Conservation (phyloP, 2,888 invertebrate species). For the Drosophila lacicola region DNA sequence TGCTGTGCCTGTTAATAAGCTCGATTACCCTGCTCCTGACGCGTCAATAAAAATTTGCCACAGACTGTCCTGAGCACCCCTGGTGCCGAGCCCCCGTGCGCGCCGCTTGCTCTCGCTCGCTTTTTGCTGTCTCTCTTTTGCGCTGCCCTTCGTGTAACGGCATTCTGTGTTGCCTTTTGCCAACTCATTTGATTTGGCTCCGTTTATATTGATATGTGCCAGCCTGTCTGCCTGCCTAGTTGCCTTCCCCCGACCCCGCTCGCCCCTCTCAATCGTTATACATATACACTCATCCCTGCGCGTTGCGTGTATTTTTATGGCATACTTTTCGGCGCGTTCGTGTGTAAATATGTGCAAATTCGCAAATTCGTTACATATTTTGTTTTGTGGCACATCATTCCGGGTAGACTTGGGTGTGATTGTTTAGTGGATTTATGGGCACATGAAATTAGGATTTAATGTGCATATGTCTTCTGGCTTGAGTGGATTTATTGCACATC, state of each 20-base stretch:
- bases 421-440: slow-evolving; percentile 79
- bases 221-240: background rate
- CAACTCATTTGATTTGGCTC: slow-evolving; percentile 75
- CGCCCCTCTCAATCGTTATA: too few species aligned
- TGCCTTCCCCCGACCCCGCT: background rate
- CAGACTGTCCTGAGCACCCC: slow-evolving; percentile 40
- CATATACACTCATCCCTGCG: background rate
- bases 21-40: slow-evolving; percentile 64
- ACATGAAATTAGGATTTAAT: slow-evolving; percentile 81
- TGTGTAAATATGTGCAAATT: slow-evolving; percentile 75
- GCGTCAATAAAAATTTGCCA: slow-evolving; percentile 67
- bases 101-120: slow-evolving; percentile 4
- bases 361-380: slow-evolving; percentile 71
- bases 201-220: slow-evolving; percentile 72
- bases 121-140: slow-evolving; percentile 1
- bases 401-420: slow-evolving; percentile 60
- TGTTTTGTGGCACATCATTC: slow-evolving; percentile 54
- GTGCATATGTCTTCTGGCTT: slow-evolving; percentile 74
- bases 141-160: background rate
- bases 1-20: slow-evolving; percentile 61
- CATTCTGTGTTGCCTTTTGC: slow-evolving; percentile 67
- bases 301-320: slow-evolving; percentile 70
- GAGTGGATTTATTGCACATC: slow-evolving; percentile 75
- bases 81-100: background rate
- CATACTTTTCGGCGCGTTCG: slow-evolving; percentile 73